phyloP scores from a whole-genome alignment of 2,113 vertebrate genomes.

The Cyphomyrus discorhynchus region DNA sequence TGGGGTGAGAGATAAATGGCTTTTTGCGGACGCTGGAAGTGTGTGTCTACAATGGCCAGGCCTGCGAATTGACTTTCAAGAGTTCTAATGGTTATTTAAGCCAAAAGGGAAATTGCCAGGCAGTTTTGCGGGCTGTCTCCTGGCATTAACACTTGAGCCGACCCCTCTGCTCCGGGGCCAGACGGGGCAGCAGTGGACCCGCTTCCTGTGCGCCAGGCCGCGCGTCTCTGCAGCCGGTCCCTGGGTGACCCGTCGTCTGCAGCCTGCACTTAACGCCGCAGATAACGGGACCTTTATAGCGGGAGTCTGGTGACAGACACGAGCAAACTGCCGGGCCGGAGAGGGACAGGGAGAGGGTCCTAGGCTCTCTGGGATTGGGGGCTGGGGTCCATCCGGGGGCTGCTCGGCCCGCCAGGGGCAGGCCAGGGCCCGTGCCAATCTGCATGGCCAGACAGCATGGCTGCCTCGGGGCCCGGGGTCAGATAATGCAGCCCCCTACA shows the following conservation, averaged over 20 bases:
- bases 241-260: slow-evolving; percentile 55
- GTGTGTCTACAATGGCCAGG: not conserved
- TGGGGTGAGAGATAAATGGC: not conserved
- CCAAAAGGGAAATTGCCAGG: slow-evolving; percentile 50
- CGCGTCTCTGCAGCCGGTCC: slow-evolving; percentile 52
- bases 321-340: slow-evolving; percentile 51
- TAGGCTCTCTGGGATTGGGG: slow-evolving; percentile 25
- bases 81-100: slow-evolving; percentile 42
- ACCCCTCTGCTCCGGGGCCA: slow-evolving; percentile 40
- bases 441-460: slow-evolving; percentile 37
- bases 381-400: slow-evolving; percentile 9
- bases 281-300: slow-evolving; percentile 64
- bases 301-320: slow-evolving; percentile 60
- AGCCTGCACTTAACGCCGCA: slow-evolving; percentile 62
- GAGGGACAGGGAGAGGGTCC: slow-evolving; percentile 2
- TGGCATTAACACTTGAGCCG: slow-evolving; percentile 48
- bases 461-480: slow-evolving; percentile 21
- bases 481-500: slow-evolving; percentile 17
- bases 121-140: slow-evolving; percentile 47
- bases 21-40: not conserved
- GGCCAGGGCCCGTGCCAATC: slow-evolving; percentile 24
- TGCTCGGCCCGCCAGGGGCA: not conserved
- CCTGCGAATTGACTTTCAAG: slow-evolving; percentile 34
- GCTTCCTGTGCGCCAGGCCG: slow-evolving; percentile 57
- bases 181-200: slow-evolving; percentile 31